These are phyloP conservation scores for Rhogogaster chlorosoma DNA, from an alignment of 2,888 invertebrate genomes.

Conservation along the genomic window DNA sequence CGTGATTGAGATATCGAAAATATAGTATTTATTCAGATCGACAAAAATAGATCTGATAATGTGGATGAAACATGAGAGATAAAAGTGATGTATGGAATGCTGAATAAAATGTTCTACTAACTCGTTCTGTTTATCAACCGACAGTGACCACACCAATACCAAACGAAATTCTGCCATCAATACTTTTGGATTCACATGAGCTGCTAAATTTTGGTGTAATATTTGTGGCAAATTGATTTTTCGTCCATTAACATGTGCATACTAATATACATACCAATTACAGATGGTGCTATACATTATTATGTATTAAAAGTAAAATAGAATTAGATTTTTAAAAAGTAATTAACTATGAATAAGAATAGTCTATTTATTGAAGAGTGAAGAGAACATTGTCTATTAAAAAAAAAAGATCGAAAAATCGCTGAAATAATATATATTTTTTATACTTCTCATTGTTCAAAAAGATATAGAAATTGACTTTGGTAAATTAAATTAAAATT, in stretches of 20 bases:
- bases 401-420: not conserved
- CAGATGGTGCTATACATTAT: conserved; percentile 26
- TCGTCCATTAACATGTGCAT: not conserved
- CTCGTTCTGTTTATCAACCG: conserved; percentile 24
- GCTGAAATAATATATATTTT: conserved; percentile 16
- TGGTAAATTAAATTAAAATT: not conserved
- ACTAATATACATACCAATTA: not conserved
- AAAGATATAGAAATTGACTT: conserved; percentile 2
- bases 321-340: not conserved
- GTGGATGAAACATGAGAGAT: not conserved
- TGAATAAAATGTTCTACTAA: conserved; percentile 37
- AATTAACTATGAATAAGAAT: not conserved
- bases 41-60: not conserved
- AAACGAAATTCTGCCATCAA: not conserved
- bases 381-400: not conserved
- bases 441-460: conserved; percentile 28
- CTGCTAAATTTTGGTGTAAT: not conserved
- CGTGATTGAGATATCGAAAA: not conserved
- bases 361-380: conserved; percentile 10
- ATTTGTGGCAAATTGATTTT: not conserved
- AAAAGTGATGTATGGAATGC: conserved; percentile 27
- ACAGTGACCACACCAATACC: not conserved
- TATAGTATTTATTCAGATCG: conserved; percentile 1
- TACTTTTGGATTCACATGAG: not conserved
- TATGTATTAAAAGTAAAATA: not conserved